Evolutionary conservation across 2,797 vertebrate species (phyloP).

Genomic region (Rhynchotus rufescens): DNA sequence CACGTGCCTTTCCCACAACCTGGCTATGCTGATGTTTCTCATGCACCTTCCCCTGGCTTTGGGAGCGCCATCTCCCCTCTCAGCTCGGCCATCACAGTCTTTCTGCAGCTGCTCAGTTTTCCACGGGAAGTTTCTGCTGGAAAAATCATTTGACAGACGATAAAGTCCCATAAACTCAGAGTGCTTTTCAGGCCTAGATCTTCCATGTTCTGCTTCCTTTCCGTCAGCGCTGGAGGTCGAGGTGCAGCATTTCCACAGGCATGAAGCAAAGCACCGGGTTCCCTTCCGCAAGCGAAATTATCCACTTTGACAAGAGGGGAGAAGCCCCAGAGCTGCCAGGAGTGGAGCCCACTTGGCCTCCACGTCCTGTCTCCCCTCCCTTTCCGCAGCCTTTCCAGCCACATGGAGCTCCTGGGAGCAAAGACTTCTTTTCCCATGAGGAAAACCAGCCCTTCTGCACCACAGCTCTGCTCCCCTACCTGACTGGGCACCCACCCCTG

Average conservation of each 20-base stretch:
- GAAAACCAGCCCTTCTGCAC: neutral
- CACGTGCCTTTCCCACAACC: neutral
- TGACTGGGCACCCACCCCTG: neutral
- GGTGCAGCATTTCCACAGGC: neutral
- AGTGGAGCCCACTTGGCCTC: neutral
- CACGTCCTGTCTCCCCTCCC: neutral
- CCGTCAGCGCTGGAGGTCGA: neutral
- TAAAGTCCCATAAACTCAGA: neutral
- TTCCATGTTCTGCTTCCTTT: neutral
- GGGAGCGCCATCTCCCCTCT: neutral
- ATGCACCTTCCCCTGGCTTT: rapidly evolving
- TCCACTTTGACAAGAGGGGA: neutral
- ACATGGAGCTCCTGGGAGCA: neutral
- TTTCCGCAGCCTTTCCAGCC: neutral
- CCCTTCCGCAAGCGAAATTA: neutral
- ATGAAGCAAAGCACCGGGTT: neutral
- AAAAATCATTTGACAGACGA: neutral
- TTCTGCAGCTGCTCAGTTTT: neutral
- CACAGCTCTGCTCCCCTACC: neutral
- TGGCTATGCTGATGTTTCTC: neutral
- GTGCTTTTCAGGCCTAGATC: rapidly evolving
- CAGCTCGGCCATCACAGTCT: neutral
- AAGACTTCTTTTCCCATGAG: neutral
- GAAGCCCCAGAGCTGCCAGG: neutral
- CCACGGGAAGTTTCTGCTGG: neutral